Evolutionary conservation across 2,888 invertebrate species (phyloP), one percentile per base, ranked within the genome.

Genomic region (Rhogogaster chlorosoma): DNA sequence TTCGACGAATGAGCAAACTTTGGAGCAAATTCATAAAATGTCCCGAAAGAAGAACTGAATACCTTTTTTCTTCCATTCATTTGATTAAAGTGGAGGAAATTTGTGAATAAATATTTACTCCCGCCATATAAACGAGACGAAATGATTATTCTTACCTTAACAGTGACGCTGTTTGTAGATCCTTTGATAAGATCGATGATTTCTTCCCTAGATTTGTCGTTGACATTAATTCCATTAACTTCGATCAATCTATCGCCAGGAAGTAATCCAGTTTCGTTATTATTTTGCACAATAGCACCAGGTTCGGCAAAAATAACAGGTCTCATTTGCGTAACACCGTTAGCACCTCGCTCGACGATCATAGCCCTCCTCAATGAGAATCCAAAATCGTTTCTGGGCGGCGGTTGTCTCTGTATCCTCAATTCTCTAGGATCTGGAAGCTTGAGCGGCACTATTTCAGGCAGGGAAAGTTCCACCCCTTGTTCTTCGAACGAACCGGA

Each of bases 161-260:
- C 96, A 75, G 96, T 96, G 86, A 98, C 98, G 89, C 95, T 96
- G 90, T 97, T 97, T 84, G 97, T 96, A 87, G 97, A 98, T 87
- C 97, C 96, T 90, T 98, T 97, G 89, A 99, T 99, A 92, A 99
- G 95, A 93, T 99, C 98, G 89, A 99, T 98, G 87, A 99, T 97
- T 90, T 98, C 97, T 93, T 99, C 99, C 84, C 99, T 95, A 82
- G 96, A 96, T 91, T 97, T 96, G 84, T 97, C 97, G 92, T 97
- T 98, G 0, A 99, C 98, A 87, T 96, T 95, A 38, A 96, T 95
- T 38, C 97, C 97, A 92, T 99, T 99, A 49, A 99, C 98, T 94
- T 98, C 98, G 88, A 99, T 94, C 42, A 99, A 95, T 89, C 98
- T 96, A 94, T 99, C 99, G 6, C 99, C 99, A n/a, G 99, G 99